Evolutionary conservation across 1,140 invertebrate species (phyloP).

Genomic region (Drosophila seguyi): DNA sequence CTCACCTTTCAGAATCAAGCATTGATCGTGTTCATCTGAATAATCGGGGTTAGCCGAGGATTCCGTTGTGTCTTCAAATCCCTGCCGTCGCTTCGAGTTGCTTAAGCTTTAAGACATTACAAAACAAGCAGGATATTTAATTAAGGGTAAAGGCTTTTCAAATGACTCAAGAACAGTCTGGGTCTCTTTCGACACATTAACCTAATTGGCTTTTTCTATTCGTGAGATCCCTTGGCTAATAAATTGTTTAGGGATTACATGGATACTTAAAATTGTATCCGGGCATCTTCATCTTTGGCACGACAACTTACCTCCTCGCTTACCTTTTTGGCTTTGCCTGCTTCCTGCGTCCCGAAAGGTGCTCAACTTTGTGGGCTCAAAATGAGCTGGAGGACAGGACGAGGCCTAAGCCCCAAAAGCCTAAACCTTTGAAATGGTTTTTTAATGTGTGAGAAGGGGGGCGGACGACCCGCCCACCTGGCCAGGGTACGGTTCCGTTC

Average conservation of each 20-base stretch:
- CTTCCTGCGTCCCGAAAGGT: constrained; percentile 57
- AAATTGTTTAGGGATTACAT: constrained; percentile 72
- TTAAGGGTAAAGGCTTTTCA: constrained; percentile 7
- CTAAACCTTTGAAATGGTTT: constrained; percentile 59
- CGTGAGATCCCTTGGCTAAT: constrained; percentile 39
- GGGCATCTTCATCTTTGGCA: constrained; percentile 43
- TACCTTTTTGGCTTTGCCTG: constrained; percentile 57
- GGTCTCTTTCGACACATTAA: constrained; percentile 55
- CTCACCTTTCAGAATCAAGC: neutral
- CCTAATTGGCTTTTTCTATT: constrained; percentile 64
- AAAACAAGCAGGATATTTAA: constrained; percentile 2
- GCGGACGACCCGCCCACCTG: neutral
- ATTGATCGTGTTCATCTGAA: neutral
- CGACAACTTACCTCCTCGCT: constrained; percentile 31
- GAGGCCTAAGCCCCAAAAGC: constrained; percentile 20
- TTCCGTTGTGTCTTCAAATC: neutral
- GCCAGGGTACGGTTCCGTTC: neutral
- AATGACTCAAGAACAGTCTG: neutral
- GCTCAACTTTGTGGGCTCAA: constrained; percentile 32
- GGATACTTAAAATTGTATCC: constrained; percentile 67
- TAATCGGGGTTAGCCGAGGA: neutral
- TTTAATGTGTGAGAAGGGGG: constrained; percentile 44
- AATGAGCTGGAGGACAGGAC: neutral
- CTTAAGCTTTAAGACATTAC: neutral
- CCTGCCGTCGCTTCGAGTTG: no score